These are phyloP conservation scores for Drosophila navojoa DNA, from an alignment of 1,140 invertebrate species.

Conservation along the genomic window DNA sequence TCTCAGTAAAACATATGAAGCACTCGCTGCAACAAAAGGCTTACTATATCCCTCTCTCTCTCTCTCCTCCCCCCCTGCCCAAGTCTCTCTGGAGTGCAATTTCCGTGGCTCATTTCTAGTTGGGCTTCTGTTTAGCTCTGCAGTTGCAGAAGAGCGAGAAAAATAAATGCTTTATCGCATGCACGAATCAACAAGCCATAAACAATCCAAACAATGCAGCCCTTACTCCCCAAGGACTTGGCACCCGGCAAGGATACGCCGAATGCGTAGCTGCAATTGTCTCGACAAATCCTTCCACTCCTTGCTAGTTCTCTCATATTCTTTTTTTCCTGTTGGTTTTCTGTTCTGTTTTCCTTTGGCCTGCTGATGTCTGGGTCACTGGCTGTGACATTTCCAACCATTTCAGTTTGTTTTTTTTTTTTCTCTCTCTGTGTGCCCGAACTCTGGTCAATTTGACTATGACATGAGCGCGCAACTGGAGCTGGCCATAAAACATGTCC, in stretches of 20 bases:
- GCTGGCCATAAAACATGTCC: constrained; percentile 50
- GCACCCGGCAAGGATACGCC: constrained; percentile 38
- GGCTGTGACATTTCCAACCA: constrained; percentile 55
- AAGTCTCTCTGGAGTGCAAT: not conserved
- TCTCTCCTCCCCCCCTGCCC: not conserved
- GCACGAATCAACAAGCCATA: constrained; percentile 71
- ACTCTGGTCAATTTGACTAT: constrained; percentile 76
- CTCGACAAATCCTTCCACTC: constrained; percentile 29
- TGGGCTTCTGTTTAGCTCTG: not conserved
- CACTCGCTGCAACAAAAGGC: too few species aligned
- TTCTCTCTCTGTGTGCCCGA: constrained; percentile 34
- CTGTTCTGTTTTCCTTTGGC: constrained; percentile 4
- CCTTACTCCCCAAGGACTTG: constrained; percentile 28
- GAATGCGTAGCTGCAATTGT: constrained; percentile 35
- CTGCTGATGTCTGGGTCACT: constrained; percentile 46
- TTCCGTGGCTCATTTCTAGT: not conserved
- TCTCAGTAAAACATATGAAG: too few species aligned
- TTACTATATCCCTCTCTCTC: too few species aligned
- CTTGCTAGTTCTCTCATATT: too few species aligned
- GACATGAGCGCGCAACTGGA: constrained; percentile 52
- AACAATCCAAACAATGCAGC: constrained; percentile 57
- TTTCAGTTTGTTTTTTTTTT: constrained; percentile 28
- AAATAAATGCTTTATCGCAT: constrained; percentile 61
- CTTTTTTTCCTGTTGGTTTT: constrained; percentile 4
- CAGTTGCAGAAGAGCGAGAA: constrained; percentile 44